These are phyloP conservation scores for Threskiornis aethiopicus DNA, from an alignment of 2,797 vertebrate genomes.

Conservation along the genomic window DNA sequence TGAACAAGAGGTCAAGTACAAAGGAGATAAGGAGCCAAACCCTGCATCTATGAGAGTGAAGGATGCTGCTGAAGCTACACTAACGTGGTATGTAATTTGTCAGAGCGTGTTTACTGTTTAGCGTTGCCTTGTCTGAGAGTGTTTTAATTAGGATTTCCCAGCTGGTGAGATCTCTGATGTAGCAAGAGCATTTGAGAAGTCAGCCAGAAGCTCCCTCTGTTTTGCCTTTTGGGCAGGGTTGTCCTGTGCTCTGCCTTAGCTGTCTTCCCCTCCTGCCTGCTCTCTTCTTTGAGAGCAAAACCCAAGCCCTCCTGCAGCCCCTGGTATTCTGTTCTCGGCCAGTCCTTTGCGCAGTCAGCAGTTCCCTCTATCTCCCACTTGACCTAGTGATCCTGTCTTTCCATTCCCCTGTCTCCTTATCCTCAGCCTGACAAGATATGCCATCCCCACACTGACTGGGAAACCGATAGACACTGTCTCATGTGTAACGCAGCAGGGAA, in stretches of 20 bases:
- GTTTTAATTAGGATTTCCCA: not conserved
- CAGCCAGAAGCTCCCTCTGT: not conserved
- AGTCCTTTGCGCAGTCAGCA: not conserved
- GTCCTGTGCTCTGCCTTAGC: not conserved
- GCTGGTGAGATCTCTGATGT: not conserved
- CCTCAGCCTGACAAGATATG: not conserved
- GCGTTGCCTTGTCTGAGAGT: not conserved
- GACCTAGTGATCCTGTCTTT: not conserved
- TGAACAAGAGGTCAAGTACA: constrained; percentile 86
- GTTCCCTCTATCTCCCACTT: not conserved
- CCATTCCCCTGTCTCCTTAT: not conserved
- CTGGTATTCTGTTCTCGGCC: not conserved
- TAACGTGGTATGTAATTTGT: constrained; percentile 85
- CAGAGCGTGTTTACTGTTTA: not conserved
- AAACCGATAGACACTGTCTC: not conserved
- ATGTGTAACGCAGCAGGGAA: not conserved
- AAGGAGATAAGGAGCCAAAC: constrained; percentile 91
- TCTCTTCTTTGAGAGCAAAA: not conserved
- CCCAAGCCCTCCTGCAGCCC: not conserved
- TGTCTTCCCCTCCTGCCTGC: not conserved
- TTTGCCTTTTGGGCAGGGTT: not conserved
- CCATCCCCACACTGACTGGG: not conserved
- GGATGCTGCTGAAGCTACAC: constrained; percentile 91
- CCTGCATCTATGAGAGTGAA: constrained; percentile 93
- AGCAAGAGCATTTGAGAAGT: not conserved